Conservation (phyloP, 92 coral and sea anemone species). For the Palythoa heliodiscus region DNA sequence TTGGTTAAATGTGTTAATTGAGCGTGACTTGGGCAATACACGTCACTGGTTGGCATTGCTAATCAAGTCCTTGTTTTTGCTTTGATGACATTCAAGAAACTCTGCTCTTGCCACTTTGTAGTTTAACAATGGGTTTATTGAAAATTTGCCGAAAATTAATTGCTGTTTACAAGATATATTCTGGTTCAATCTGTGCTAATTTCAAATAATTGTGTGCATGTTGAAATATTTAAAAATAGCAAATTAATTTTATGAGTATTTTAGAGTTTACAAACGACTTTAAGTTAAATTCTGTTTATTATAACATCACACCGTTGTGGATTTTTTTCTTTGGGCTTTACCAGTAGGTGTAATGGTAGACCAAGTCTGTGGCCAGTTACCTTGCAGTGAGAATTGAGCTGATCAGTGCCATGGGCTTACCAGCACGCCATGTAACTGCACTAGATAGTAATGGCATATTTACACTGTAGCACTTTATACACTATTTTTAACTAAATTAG, state of each 20-base stretch:
- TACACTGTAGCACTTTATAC: background rate
- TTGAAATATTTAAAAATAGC: too few species aligned
- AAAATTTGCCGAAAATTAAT: too few species aligned
- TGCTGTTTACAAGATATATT: too few species aligned
- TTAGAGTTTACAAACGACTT: background rate
- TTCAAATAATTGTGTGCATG: background rate
- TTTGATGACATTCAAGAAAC: too few species aligned
- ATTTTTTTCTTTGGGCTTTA: slow-evolving; percentile 7
- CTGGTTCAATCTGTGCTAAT: too few species aligned
- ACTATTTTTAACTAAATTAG: background rate
- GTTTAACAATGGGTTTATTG: too few species aligned
- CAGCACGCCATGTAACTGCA: slow-evolving; percentile 20
- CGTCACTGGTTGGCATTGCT: too few species aligned
- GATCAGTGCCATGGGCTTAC: slow-evolving; percentile 28
- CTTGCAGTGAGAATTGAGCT: slow-evolving; percentile 5
- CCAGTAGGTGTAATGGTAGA: slow-evolving; percentile 26
- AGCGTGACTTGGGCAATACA: too few species aligned
- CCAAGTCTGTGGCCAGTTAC: slow-evolving; percentile 20
- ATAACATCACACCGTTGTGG: slow-evolving; percentile 19
- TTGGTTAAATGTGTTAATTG: too few species aligned
- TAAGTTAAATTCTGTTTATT: background rate
- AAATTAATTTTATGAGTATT: background rate
- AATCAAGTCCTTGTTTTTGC: too few species aligned
- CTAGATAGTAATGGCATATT: slow-evolving; percentile 35
- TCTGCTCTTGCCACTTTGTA: too few species aligned